Percentiles rank a stretch among this genome's conserved stretches.
phyloP scores from a whole-genome alignment of 2,888 invertebrate species.

The Sericinus montela region DNA sequence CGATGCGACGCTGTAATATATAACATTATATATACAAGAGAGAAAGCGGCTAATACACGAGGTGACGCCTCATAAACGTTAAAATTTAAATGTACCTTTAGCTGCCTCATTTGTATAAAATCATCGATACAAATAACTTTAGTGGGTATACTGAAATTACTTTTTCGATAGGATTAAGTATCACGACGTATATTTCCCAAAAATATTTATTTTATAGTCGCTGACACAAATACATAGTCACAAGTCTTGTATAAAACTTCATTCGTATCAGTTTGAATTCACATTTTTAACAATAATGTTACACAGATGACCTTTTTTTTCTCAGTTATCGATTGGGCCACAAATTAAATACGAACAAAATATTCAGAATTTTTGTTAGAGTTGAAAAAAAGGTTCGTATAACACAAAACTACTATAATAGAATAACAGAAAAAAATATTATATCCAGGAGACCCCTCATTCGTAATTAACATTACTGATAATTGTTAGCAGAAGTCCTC shows the following conservation, averaged over 20 bases:
- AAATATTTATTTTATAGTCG: too few relatives aligned
- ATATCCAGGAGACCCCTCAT: too few relatives aligned
- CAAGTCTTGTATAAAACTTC: background rate
- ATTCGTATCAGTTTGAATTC: too few relatives aligned
- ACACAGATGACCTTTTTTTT: background rate
- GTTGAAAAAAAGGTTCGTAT: background rate
- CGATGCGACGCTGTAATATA: background rate
- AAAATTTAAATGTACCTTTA: background rate
- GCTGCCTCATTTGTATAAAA: background rate
- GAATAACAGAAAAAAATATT: too few relatives aligned
- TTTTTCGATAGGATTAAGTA: too few relatives aligned
- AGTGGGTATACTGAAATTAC: too few relatives aligned
- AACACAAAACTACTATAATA: background rate
- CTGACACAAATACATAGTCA: background rate
- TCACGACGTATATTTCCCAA: background rate
- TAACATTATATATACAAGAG: conserved; percentile 7
- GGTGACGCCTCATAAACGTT: conserved; percentile 6
- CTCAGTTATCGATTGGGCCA: background rate
- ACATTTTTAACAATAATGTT: too few relatives aligned
- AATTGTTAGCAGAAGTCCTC: too few relatives aligned
- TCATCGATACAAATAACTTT: too few relatives aligned
- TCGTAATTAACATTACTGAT: too few relatives aligned
- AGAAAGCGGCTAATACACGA: too few relatives aligned
- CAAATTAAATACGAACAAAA: background rate
- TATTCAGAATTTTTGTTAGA: background rate